Evolutionary conservation across 2,113 vertebrate species (phyloP).

Genomic region (Elephas maximus): DNA sequence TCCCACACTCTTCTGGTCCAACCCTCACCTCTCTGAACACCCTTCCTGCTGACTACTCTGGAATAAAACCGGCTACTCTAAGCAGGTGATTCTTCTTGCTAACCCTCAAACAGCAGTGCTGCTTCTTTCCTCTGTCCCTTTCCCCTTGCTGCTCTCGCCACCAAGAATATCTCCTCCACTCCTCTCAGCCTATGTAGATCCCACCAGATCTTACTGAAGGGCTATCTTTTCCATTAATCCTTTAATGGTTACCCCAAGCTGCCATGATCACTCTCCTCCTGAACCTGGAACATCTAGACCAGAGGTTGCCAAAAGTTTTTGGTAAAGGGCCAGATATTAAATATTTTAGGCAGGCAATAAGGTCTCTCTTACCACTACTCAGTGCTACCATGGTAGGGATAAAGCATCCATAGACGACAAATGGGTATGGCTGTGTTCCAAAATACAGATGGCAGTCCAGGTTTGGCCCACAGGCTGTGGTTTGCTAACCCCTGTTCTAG

Average conservation of each 20-base stretch:
- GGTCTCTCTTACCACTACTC: background rate
- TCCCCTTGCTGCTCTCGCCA: background rate
- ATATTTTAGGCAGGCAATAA: background rate
- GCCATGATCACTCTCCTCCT: background rate
- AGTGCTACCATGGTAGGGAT: background rate
- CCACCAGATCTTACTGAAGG: background rate
- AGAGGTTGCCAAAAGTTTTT: background rate
- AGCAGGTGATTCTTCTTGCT: background rate
- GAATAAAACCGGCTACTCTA: background rate
- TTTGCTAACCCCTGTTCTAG: background rate
- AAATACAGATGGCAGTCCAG: background rate
- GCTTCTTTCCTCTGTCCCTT: background rate
- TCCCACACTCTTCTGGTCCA: background rate
- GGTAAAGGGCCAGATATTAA: background rate
- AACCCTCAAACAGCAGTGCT: background rate
- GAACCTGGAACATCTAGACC: background rate
- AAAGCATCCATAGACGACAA: background rate
- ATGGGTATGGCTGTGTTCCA: background rate
- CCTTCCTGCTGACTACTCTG: background rate
- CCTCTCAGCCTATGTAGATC: background rate
- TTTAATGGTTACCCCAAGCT: background rate
- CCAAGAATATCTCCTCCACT: background rate
- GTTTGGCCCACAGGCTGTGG: background rate
- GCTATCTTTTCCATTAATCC: background rate
- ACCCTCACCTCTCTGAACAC: background rate